Evolutionary conservation across 2,797 vertebrate genomes (phyloP).

Genomic region (Spinus pinus): DNA sequence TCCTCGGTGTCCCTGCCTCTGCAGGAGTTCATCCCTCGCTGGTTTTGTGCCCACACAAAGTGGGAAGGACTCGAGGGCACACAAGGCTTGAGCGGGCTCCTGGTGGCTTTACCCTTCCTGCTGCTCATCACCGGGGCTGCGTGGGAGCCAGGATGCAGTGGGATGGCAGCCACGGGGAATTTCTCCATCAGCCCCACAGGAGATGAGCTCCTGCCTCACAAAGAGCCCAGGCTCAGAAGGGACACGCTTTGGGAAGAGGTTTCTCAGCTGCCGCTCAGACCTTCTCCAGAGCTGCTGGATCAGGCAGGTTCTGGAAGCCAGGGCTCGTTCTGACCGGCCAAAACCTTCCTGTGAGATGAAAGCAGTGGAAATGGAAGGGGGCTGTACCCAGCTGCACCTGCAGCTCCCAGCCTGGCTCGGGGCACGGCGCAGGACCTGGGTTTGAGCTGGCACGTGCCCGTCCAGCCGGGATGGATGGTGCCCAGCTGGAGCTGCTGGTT

Average conservation of each 20-base stretch:
- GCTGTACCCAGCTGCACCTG: rapidly evolving
- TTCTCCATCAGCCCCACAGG: neutral
- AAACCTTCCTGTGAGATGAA: rapidly evolving
- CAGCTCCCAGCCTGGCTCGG: rapidly evolving
- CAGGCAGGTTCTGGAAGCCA: rapidly evolving
- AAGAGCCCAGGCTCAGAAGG: neutral
- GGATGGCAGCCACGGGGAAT: neutral
- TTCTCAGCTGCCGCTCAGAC: neutral
- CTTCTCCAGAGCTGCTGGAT: neutral
- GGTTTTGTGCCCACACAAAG: neutral
- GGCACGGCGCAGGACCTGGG: rapidly evolving
- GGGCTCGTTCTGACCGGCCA: neutral
- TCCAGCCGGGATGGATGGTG: rapidly evolving
- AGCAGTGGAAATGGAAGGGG: neutral
- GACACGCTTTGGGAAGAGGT: neutral
- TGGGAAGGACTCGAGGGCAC: neutral
- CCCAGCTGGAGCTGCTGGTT: neutral
- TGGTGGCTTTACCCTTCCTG: neutral
- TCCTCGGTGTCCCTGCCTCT: rapidly evolving
- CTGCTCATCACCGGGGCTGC: neutral
- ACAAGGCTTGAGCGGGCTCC: neutral
- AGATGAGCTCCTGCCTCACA: neutral
- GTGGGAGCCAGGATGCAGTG: neutral
- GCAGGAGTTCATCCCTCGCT: rapidly evolving
- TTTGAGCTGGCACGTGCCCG: neutral